Evolutionary conservation across 2,113 vertebrate genomes (phyloP), one percentile per base, ranked within the genome.

Genomic region (Syngnathus typhle): DNA sequence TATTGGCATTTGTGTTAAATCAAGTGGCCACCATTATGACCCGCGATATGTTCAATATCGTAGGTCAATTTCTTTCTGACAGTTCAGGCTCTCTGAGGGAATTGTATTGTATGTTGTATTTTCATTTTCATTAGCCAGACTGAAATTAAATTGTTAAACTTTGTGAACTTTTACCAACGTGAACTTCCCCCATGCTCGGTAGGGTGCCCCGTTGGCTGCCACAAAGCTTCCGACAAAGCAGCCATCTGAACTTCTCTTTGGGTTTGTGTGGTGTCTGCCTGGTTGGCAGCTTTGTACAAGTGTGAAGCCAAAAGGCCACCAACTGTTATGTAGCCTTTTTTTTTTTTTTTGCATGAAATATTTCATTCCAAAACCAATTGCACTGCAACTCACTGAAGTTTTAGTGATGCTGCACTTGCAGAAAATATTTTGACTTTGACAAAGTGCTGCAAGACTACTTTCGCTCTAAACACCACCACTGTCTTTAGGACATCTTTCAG

Each of bases 381-480:
- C 16, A 63, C 59, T 68, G 59, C 71, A 0, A 19, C 79, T 80
- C 64, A 70, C 77, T 78, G 67, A 81, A 82, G 85, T 78, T 84
- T 58, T 37, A 76, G 58, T 68, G 55, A 78, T 68, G 72, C 73
- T 65, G 73, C 76, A 69, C 55, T 76, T 65, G 47, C 27, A 32
- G 41, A 68, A 74, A 58, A 60, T 56, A 83, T 67, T 80, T 77
- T 84, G 81, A 86, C 82, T 88, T 87, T 86, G 81, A 86, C 78
- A 86, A 87, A 86, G 77, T 86, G 75, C 82, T 77, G 73, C 69
- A 77, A 80, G 73, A 85, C 67, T 69, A 64, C 69, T 85, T 83
- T 87, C 88, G 85, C 87, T 75, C 82, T 75, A 84, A 82, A 86
- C 55, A 58, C 55, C 55, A 58, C 55, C 55, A 78, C 68, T 74